Evolutionary conservation across 2,888 invertebrate species (phyloP), one percentile per base, ranked within the genome.

Genomic region (Disparrhopalites patrizii): DNA sequence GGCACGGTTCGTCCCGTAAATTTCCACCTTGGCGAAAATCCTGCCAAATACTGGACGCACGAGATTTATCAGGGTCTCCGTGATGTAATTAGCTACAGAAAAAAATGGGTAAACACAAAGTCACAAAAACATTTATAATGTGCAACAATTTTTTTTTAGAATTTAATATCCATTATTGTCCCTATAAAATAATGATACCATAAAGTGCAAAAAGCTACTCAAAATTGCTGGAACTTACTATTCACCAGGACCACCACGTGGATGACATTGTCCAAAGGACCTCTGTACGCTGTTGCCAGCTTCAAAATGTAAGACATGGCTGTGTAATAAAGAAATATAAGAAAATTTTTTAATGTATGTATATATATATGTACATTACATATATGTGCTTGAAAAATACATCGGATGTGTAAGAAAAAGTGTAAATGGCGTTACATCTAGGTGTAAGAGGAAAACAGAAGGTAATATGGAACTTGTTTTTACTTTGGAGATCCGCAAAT

Each of bases 401-500:
- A n/a, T n/a, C n/a, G n/a, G n/a, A n/a, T n/a, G n/a, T n/a, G n/a
- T n/a, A n/a, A n/a, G n/a, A n/a, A n/a, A n/a, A n/a, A n/a, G n/a
- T n/a, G n/a, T n/a, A n/a, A n/a, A n/a, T n/a, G n/a, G n/a, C n/a
- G n/a, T n/a, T n/a, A n/a, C n/a, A n/a, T n/a, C n/a, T n/a, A n/a
- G n/a, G n/a, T n/a, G n/a, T n/a, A n/a, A n/a, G n/a, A n/a, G n/a
- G n/a, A n/a, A n/a, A n/a, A n/a, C n/a, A n/a, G n/a, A n/a, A n/a
- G n/a, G n/a, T n/a, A n/a, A n/a, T n/a, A n/a, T n/a, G n/a, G n/a
- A n/a, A n/a, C n/a, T n/a, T n/a, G n/a, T n/a, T n/a, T 25, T 15
- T 47, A 47, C 47, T 47, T 47, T 47, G 47, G 7, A 47, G n/a
- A 47, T 47, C 47, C 8, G 47, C 47, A 47, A 47, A 47, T 13